These are phyloP conservation scores for Siderastrea siderea DNA, from an alignment of 92 coral and sea anemone species.

Conservation along the genomic window DNA sequence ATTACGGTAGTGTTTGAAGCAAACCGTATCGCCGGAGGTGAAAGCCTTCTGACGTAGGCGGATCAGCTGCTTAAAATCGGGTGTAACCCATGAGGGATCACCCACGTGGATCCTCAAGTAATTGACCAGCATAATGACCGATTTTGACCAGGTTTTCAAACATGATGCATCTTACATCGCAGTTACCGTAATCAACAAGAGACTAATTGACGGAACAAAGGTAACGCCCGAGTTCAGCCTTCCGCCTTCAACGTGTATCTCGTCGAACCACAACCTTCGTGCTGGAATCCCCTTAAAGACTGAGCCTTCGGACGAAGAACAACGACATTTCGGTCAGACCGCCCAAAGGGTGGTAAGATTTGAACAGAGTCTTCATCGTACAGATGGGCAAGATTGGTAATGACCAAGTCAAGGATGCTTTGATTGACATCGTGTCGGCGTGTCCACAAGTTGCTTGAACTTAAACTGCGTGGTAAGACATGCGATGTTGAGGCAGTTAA, in stretches of 20 bases:
- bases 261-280: too few relatives aligned
- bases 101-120: too few relatives aligned
- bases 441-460: slow-evolving; percentile 58
- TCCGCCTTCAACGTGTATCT: too few relatives aligned
- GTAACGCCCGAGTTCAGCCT: too few relatives aligned
- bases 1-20: neutral
- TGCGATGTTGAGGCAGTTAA: slow-evolving; percentile 59
- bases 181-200: too few relatives aligned
- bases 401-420: slow-evolving; percentile 50
- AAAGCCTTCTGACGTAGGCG: neutral
- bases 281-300: too few relatives aligned
- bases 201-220: too few relatives aligned
- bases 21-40: neutral
- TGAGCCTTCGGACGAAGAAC: neutral
- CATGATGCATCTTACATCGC: too few relatives aligned
- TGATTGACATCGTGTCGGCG: slow-evolving; percentile 51
- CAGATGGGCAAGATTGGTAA: slow-evolving; percentile 31
- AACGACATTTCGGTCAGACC: slow-evolving; percentile 47
- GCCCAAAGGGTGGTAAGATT: slow-evolving; percentile 50
- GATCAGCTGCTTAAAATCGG: too few relatives aligned
- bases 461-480: slow-evolving; percentile 47
- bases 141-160: too few relatives aligned
- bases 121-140: too few relatives aligned
- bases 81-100: too few relatives aligned
- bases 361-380: neutral